Evolutionary conservation across 2,888 invertebrate genomes (phyloP).

Genomic region (Galerucella calmariensis): DNA sequence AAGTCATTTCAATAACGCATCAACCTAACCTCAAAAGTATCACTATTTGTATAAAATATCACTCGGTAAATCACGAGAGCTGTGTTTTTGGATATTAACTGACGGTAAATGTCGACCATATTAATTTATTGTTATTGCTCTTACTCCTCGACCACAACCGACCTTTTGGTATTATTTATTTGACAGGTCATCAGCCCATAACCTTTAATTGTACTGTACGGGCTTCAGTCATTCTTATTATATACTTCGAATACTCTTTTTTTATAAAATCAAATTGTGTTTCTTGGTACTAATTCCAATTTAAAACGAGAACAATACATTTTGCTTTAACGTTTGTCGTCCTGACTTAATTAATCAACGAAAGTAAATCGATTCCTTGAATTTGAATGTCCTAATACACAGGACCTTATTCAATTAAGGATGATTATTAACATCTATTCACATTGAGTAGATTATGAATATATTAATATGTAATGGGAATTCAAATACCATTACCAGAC

Average conservation of each 20-base stretch:
- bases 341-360: too few relatives aligned
- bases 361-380: too few relatives aligned
- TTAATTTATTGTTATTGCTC: constrained; percentile 26
- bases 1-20: constrained; percentile 3
- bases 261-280: not conserved
- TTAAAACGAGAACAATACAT: too few relatives aligned
- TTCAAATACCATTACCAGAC: too few relatives aligned
- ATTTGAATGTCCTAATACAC: too few relatives aligned
- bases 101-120: not conserved
- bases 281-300: not conserved
- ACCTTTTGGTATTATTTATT: constrained; percentile 31
- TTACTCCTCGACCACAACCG: constrained; percentile 17
- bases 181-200: constrained; percentile 34
- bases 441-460: too few relatives aligned
- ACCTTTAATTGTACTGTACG: constrained; percentile 17
- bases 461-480: too few relatives aligned
- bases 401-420: too few relatives aligned
- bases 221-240: not conserved
- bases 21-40: constrained; percentile 5
- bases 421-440: too few relatives aligned
- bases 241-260: not conserved
- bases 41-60: constrained; percentile 17
- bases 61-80: constrained; percentile 22
- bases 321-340: too few relatives aligned
- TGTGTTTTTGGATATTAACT: constrained; percentile 7